phyloP scores from a whole-genome alignment of 2,888 invertebrate genomes.

The Drosophila nigricruria region DNA sequence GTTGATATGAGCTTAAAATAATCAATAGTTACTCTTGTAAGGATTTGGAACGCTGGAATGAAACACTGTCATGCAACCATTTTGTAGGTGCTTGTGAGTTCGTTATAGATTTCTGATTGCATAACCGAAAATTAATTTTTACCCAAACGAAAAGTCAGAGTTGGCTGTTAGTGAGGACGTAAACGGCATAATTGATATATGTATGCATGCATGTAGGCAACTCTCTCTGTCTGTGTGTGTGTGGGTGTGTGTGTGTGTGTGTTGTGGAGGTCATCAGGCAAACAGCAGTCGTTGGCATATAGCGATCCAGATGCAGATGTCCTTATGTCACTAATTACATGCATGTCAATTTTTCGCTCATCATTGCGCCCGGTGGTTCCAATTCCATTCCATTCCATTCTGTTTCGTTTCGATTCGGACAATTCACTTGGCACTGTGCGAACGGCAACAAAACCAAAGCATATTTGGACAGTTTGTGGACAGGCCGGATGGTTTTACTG shows the following conservation, averaged over 20 bases:
- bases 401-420: conserved; percentile 23
- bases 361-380: conserved; percentile 59
- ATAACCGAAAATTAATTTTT: conserved; percentile 68
- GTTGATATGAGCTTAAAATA: background rate
- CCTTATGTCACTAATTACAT: conserved; percentile 80
- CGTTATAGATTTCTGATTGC: conserved; percentile 24
- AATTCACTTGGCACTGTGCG: conserved; percentile 36
- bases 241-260: conserved; percentile 11
- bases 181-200: conserved; percentile 80
- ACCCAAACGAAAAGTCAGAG: conserved; percentile 36
- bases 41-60: background rate
- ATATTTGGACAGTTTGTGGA: conserved; percentile 81
- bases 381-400: conserved; percentile 25
- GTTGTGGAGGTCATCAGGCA: conserved; percentile 25
- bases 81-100: conserved; percentile 15
- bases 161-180: conserved; percentile 40
- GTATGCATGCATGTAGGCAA: conserved; percentile 20
- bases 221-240: background rate
- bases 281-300: conserved; percentile 18
- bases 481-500: conserved; percentile 44
- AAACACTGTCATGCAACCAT: background rate
- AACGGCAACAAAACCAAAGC: conserved; percentile 65
- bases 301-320: conserved; percentile 41
- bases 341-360: conserved; percentile 81
- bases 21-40: background rate